phyloP scores from a whole-genome alignment of 2,113 vertebrate genomes.

The Rutilus rutilus region DNA sequence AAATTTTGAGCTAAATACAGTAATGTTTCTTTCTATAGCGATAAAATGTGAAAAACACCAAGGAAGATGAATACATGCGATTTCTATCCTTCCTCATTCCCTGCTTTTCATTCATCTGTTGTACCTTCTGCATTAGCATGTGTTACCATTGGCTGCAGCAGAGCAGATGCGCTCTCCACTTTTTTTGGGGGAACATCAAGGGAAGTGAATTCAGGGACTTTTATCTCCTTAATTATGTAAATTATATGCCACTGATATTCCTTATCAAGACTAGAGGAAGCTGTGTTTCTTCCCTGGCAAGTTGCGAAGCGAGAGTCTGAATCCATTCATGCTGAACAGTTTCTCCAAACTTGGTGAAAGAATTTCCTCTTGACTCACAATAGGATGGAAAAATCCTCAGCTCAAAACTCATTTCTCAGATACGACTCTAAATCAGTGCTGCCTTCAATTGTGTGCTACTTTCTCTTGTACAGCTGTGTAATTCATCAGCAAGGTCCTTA shows the following conservation, averaged over 20 bases:
- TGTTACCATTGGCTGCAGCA: constrained; percentile 59
- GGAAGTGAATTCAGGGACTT: constrained; percentile 67
- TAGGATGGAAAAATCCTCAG: neutral
- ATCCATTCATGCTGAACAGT: constrained; percentile 35
- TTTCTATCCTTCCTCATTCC: constrained; percentile 13
- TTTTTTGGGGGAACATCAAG: constrained; percentile 61
- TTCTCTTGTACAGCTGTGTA: constrained; percentile 30
- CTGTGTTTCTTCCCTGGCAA: constrained; percentile 12
- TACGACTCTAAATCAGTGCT: constrained; percentile 34
- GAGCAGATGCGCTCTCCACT: constrained; percentile 62
- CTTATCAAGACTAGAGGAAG: constrained; percentile 59
- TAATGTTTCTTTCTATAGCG: neutral
- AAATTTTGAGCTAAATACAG: neutral
- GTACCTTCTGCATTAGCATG: constrained; percentile 63
- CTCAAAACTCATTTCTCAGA: constrained; percentile 35
- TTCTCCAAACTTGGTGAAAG: constrained; percentile 29
- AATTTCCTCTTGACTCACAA: constrained; percentile 21
- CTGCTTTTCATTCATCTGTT: constrained; percentile 63
- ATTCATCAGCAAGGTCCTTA: constrained; percentile 19
- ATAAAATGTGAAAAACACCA: neutral
- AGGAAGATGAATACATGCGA: constrained; percentile 35
- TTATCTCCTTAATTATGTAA: constrained; percentile 75
- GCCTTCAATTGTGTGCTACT: constrained; percentile 26
- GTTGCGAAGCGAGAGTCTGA: neutral
- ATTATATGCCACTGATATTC: constrained; percentile 71